Evolutionary conservation across 2,888 invertebrate species (phyloP).

Genomic region (Gnatocerus cornutus): DNA sequence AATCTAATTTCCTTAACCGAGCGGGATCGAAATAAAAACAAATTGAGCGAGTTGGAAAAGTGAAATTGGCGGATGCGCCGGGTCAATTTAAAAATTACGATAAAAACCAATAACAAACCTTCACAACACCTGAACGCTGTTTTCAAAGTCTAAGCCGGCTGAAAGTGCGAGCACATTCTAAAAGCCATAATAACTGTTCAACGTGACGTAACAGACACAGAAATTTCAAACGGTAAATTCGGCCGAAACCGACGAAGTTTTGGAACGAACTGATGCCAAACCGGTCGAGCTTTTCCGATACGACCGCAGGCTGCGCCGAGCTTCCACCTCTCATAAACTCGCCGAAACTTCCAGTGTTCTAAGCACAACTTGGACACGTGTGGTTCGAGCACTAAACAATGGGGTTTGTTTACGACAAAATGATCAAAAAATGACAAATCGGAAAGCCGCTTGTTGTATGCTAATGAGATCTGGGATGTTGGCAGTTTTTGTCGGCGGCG

Average conservation of each 20-base stretch:
- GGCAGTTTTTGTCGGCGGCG: not conserved
- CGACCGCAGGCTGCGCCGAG: slow-evolving; percentile 51
- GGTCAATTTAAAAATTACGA: not conserved
- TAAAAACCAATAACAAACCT: slow-evolving; percentile 2
- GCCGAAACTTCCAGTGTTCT: slow-evolving; percentile 22
- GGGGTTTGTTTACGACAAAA: slow-evolving; percentile 3
- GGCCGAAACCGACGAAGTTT: slow-evolving; percentile 50
- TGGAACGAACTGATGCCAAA: slow-evolving; percentile 55
- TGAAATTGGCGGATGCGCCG: slow-evolving; percentile 7
- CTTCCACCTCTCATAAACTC: slow-evolving; percentile 47
- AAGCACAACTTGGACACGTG: slow-evolving; percentile 36
- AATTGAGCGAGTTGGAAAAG: not conserved
- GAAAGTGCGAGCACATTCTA: slow-evolving; percentile 6
- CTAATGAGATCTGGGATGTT: not conserved
- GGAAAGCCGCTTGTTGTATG: not conserved
- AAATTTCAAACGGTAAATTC: slow-evolving; percentile 35
- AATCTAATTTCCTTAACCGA: slow-evolving; percentile 5
- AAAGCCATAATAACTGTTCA: slow-evolving; percentile 21
- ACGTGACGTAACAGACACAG: slow-evolving; percentile 30
- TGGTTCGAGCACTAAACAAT: not conserved
- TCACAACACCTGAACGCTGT: slow-evolving; percentile 4
- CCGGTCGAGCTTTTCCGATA: slow-evolving; percentile 51
- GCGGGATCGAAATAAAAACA: not conserved
- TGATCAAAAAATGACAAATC: not conserved
- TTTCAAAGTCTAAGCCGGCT: not conserved